These are phyloP conservation scores for Caenorhabditis latens DNA, from an alignment of 1,140 invertebrate species.

Conservation along the genomic window DNA sequence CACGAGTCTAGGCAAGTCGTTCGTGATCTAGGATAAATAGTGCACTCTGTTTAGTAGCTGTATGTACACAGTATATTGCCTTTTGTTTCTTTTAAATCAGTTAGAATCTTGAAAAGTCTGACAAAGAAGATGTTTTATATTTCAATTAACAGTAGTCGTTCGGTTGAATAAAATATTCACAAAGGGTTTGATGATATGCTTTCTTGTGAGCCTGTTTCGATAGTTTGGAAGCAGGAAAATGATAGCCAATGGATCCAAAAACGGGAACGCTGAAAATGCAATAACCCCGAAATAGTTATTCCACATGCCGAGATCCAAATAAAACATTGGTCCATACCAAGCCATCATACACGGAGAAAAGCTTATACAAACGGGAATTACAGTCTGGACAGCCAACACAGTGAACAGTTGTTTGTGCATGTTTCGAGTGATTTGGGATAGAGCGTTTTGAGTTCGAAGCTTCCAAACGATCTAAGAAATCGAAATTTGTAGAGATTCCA, in stretches of 20 bases:
- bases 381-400: background rate
- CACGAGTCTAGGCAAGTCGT: too few relatives aligned
- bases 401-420: conserved; percentile 1
- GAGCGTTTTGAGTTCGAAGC: background rate
- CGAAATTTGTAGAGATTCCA: background rate
- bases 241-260: conserved; percentile 13
- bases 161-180: background rate
- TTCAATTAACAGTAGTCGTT: background rate
- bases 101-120: too few relatives aligned
- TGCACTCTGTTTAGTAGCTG: too few relatives aligned
- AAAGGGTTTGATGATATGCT: background rate
- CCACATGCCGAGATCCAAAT: background rate
- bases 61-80: too few relatives aligned
- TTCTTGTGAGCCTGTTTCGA: background rate
- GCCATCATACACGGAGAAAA: background rate
- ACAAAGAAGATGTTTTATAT: too few relatives aligned
- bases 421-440: background rate
- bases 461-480: background rate
- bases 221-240: background rate
- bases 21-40: too few relatives aligned
- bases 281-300: conserved; percentile 19
- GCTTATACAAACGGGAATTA: background rate
- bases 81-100: too few relatives aligned
- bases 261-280: background rate
- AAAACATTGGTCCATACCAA: conserved; percentile 18